Evolutionary conservation across 2,888 invertebrate species (phyloP), one percentile per base, ranked within the genome.

Genomic region (Mechanitis messenoides): DNA sequence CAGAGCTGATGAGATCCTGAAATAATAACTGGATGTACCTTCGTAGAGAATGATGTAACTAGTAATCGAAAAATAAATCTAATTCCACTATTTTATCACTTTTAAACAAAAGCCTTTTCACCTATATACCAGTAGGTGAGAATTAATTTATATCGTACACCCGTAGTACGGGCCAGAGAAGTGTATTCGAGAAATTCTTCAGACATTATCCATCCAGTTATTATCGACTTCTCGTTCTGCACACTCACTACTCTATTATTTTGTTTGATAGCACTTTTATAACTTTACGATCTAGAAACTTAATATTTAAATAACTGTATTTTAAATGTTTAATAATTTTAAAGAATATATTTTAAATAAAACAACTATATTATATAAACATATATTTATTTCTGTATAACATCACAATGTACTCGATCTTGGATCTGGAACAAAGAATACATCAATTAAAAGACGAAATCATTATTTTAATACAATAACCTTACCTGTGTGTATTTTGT

Each of bases 191-290:
- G 70, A 77, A 75, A 86, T 87, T 87, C 86, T 86, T 87, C 85
- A 77, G 72, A 77, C 79, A 81, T 84, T 82, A 84, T 80, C 76
- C 73, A 74, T 68, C 69, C 81, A 85, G 84, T 85, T 86, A 83
- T 85, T 85, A 87, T 87, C 85, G 85, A 85, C 80, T 85, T 84
- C 79, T 71, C 64, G 71, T 57, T 63, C 54, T 59, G 59, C 45
- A 59, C 56, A 62, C 56, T 47, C 56, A 56, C 35, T 55, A 56
- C 35, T 55, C 55, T 58, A 53, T 60, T 58, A 55, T 56, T 35
- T 28, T 33, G 33, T 56, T 42, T n/a, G 12, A 45, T 28, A 45
- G 12, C 31, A 31, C 45, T 56, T 9, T 33, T 11, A 56, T 20
- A 20, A 20, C 20, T 55, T 9, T 31, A 56, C 6, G 4, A 31